Evolutionary conservation across 2,797 vertebrate species (phyloP).

Genomic region (Morus bassanus): DNA sequence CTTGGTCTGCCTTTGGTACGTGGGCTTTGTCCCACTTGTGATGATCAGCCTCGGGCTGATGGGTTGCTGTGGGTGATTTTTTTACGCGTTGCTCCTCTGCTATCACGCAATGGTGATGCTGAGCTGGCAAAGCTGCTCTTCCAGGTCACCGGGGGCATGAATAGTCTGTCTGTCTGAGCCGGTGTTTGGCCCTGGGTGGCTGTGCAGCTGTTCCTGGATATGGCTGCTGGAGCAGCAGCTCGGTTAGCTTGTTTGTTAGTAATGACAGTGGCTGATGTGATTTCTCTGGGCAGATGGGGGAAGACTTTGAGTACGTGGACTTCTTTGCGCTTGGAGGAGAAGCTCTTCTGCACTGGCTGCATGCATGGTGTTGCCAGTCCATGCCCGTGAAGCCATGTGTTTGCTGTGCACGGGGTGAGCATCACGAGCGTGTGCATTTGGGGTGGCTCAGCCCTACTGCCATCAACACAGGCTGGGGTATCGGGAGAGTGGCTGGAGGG

Average conservation of each 20-base stretch:
- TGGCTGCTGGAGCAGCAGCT: accelerated
- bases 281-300: neutral
- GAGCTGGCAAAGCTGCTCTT: neutral
- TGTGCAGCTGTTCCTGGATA: accelerated
- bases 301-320: neutral
- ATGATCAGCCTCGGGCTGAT: neutral
- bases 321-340: neutral
- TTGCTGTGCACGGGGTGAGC: accelerated
- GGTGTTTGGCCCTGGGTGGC: neutral
- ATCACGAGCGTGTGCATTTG: accelerated
- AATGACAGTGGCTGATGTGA: neutral
- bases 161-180: accelerated
- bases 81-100: accelerated
- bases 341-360: accelerated
- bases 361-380: accelerated
- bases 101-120: neutral
- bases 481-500: neutral
- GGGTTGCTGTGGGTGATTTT: neutral
- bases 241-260: neutral
- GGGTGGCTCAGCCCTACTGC: accelerated
- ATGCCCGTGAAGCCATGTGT: accelerated
- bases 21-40: slow-evolving; percentile 23
- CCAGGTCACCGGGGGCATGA: neutral
- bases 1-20: neutral
- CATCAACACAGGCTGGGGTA: accelerated